A percentile compares a stretch with the other conserved stretches of the same genome.
Conservation (phyloP, 2,797 vertebrate genomes). For the Xerus rutilus region DNA sequence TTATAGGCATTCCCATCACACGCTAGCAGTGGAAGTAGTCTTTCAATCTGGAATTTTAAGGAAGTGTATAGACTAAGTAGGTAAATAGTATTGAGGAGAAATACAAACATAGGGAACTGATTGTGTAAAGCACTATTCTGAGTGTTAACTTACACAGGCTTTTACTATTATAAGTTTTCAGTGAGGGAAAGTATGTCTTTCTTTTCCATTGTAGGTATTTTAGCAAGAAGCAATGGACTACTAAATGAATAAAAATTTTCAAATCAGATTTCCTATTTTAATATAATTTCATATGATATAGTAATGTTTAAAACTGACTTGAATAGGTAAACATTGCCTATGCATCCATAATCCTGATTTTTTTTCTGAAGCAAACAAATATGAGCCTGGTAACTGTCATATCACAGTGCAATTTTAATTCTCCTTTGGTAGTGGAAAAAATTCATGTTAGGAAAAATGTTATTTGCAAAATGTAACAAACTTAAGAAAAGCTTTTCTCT, state of each 20-base stretch:
- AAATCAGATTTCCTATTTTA: constrained; percentile 44
- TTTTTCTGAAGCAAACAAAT: not conserved
- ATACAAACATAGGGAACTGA: not conserved
- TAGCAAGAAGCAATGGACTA: not conserved
- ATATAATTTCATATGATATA: not conserved
- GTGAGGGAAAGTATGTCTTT: not conserved
- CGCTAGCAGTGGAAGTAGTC: not conserved
- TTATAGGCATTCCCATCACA: no score
- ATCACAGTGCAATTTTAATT: constrained; percentile 4
- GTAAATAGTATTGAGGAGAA: not conserved
- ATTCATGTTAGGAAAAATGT: not conserved
- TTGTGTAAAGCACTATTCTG: not conserved
- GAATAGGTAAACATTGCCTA: not conserved
- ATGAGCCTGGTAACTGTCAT: not conserved
- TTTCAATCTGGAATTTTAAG: constrained; percentile 11
- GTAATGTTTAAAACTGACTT: not conserved
- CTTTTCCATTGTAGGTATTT: not conserved
- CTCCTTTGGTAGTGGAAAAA: not conserved
- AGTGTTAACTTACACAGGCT: not conserved
- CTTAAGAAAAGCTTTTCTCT: constrained; percentile 13
- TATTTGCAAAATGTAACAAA: constrained; percentile 21
- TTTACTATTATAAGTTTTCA: not conserved
- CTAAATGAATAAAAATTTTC: not conserved
- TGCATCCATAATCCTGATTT: not conserved
- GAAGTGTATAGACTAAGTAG: not conserved